Conservation (phyloP, 2,888 invertebrate genomes). For the Beris morrisii region DNA sequence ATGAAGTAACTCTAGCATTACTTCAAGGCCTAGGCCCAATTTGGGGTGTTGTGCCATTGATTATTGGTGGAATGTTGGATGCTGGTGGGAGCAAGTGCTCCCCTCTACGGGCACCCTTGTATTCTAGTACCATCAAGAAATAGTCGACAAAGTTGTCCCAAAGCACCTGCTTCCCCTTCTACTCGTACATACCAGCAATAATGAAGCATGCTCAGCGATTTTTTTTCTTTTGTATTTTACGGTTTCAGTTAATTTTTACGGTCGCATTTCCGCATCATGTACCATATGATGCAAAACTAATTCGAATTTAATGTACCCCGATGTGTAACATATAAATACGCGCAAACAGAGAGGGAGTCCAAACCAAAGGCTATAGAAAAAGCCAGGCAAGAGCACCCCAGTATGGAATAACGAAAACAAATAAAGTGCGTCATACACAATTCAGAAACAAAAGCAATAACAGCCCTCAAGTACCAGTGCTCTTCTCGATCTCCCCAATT, state of each 20-base stretch:
- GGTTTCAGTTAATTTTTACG: conserved; percentile 33
- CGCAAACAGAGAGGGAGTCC: conserved; percentile 3
- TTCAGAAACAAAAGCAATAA: conserved; percentile 30
- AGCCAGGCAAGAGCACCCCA: conserved; percentile 1
- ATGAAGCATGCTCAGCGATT: neutral
- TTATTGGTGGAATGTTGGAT: no score
- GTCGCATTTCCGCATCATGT: conserved; percentile 54
- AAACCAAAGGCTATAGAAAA: conserved; percentile 3
- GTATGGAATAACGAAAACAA: conserved; percentile 23
- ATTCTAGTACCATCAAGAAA: no score
- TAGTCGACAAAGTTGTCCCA: no score
- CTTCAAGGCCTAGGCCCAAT: no score
- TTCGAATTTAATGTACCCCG: conserved; percentile 57
- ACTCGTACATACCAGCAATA: conserved; percentile 13
- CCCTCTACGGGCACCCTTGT: no score
- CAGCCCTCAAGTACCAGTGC: conserved; percentile 31
- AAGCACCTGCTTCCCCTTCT: conserved; percentile 3
- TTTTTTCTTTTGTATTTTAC: conserved; percentile 26
- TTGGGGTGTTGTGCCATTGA: no score
- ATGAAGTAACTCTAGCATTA: no score
- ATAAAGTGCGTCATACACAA: conserved; percentile 11
- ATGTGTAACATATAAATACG: conserved; percentile 28
- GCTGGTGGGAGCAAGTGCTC: no score
- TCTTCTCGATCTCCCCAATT: conserved; percentile 32
- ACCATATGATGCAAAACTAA: conserved; percentile 59